Conservation (phyloP, 2,888 invertebrate genomes). For the Plagodis dolabraria region DNA sequence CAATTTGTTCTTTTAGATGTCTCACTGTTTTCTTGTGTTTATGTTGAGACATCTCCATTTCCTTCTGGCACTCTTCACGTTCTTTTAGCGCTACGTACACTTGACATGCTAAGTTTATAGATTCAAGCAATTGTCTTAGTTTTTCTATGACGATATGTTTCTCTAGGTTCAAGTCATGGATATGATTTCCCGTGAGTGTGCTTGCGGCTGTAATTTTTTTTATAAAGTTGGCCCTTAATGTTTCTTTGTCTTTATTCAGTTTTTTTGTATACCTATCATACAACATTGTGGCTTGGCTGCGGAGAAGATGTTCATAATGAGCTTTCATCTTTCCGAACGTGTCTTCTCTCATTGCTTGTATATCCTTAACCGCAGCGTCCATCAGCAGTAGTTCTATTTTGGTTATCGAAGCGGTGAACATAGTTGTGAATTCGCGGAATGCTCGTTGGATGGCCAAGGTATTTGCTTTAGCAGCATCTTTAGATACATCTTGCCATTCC, state of each 20-base stretch:
- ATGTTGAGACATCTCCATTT: conserved; percentile 51
- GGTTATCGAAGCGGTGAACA: conserved; percentile 59
- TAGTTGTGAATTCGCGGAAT: conserved; percentile 55
- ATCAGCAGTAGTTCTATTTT: conserved; percentile 63
- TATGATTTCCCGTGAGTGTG: conserved; percentile 40
- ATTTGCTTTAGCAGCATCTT: conserved; percentile 49
- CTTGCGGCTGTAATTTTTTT: conserved; percentile 48
- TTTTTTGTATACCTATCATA: conserved; percentile 59
- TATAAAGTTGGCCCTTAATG: conserved; percentile 58
- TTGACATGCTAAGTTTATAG: conserved; percentile 75
- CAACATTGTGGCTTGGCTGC: conserved; percentile 62
- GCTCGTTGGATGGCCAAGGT: conserved; percentile 56
- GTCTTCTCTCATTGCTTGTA: conserved; percentile 51
- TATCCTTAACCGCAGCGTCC: conserved; percentile 58
- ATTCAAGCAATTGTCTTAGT: conserved; percentile 59
- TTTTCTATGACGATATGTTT: conserved; percentile 71
- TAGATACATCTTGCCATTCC: conserved; percentile 51
- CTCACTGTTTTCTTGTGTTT: conserved; percentile 62
- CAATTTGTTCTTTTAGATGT: conserved; percentile 51
- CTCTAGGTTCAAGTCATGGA: conserved; percentile 70
- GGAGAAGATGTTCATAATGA: conserved; percentile 51
- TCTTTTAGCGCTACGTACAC: conserved; percentile 76
- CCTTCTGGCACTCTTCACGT: conserved; percentile 60
- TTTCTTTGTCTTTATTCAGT: conserved; percentile 53
- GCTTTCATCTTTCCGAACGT: conserved; percentile 56